Base-by-base conservation (phyloP, 2,113 vertebrate genomes). In the Laticauda laticaudata region DNA sequence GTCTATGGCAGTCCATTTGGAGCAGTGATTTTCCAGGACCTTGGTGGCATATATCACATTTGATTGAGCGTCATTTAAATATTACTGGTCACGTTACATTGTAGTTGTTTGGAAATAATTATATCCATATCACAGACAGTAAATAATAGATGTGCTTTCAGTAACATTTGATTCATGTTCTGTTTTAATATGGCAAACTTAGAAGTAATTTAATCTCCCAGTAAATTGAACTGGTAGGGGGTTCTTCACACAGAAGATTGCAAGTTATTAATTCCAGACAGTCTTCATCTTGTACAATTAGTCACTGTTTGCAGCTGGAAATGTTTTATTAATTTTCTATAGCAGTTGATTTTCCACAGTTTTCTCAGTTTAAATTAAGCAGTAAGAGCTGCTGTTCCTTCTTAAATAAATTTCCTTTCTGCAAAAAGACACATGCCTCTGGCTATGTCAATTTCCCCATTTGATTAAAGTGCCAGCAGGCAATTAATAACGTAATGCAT, bases 71-170 rank as follows among this genome's bases (percentile, higher is more conserved):
- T 97, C 96, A 98, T 97, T 98, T 98, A 97, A 97, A 98, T 98
- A 98, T 98, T 97, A 97, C 97, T 97, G 97, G 98, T 98, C 98
- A 98, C 97, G 97, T 98, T 97, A 98, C 97, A 97, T 97, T 98
- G 97, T 98, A 96, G 98, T 98, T 98, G 98, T 98, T 98, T 98
- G 98, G 97, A 98, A 98, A 98, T 98, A 98, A 99, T 98, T 98
- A 98, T 98, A 99, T 98, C 98, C 98, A 98, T 98, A 99, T 99
- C 98, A 98, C 98, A 98, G 98, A 98, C 98, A 98, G 99, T 98
- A 98, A 99, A 98, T 98, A 98, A 98, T 98, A 99, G 98, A 99
- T 98, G 97, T 97, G 96, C 97, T 96, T 98, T 98, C 97, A 95
- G 98, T 97, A 97, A 98, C 97, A 94, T 97, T 98, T 98, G 98